Conservation (phyloP, 2,797 vertebrate species). For the Ambastaia sidthimunki region DNA sequence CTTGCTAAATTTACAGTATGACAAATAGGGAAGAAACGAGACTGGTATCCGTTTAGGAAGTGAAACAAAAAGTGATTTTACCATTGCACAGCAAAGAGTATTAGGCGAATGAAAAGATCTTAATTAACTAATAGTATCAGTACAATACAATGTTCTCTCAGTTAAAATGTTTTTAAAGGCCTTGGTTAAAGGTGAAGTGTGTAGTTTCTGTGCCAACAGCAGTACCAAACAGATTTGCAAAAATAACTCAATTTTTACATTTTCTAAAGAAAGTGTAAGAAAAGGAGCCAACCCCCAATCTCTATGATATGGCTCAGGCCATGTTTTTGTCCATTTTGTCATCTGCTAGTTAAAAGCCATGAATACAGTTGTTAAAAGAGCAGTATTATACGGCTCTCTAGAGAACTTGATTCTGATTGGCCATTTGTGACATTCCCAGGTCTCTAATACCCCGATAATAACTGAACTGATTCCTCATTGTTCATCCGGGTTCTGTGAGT, state of each 20-base stretch:
- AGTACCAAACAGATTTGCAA: not conserved
- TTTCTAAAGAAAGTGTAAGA: too few species aligned
- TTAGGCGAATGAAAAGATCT: not conserved
- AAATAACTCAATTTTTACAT: not conserved
- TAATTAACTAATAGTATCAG: not conserved
- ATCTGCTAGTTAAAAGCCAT: too few species aligned
- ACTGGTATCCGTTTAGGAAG: not conserved
- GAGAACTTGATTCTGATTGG: too few species aligned
- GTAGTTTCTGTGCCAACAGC: not conserved
- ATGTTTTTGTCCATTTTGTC: too few species aligned
- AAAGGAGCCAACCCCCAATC: too few species aligned
- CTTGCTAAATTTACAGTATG: not conserved
- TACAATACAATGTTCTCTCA: not conserved
- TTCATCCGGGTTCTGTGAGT: too few species aligned
- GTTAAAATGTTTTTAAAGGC: not conserved
- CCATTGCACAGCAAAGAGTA: not conserved
- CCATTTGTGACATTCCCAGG: too few species aligned
- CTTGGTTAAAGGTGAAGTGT: slow-evolving; percentile 12
- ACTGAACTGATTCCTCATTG: too few species aligned
- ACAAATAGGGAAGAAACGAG: not conserved
- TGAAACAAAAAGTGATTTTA: not conserved
- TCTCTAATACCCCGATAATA: too few species aligned
- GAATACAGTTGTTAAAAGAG: too few species aligned
- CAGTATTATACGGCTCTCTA: too few species aligned
- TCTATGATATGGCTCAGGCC: too few species aligned